Conservation (phyloP, 2,888 invertebrate genomes). For the Trachelus tabidus region DNA sequence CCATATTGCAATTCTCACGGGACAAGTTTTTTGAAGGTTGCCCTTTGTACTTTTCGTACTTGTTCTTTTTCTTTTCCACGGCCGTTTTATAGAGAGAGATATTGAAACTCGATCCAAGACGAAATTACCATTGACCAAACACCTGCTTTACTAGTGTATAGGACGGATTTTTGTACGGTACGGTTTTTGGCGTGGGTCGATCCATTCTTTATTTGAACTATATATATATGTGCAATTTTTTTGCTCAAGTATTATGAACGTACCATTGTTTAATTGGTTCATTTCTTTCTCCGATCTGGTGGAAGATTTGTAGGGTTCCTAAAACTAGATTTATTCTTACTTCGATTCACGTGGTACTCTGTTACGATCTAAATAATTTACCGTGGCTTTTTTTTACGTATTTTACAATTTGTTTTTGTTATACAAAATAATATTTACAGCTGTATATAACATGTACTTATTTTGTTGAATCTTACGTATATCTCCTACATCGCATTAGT, state of each 20-base stretch:
- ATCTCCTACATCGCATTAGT: background rate
- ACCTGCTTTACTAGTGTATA: background rate
- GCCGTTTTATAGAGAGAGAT: background rate
- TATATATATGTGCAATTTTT: background rate
- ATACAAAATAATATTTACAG: background rate
- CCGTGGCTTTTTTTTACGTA: background rate
- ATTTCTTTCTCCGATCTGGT: background rate
- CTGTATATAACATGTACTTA: background rate
- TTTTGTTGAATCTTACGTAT: background rate
- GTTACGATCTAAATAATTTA: background rate
- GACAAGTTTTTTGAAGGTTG: conserved; percentile 39
- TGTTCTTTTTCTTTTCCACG: background rate
- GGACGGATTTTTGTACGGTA: background rate
- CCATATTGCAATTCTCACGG: conserved; percentile 46
- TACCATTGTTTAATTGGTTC: background rate
- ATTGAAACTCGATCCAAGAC: conserved; percentile 1
- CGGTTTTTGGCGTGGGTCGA: background rate
- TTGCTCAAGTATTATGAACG: background rate
- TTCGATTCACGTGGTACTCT: background rate
- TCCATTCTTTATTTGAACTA: background rate
- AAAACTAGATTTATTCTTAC: background rate
- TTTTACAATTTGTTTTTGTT: background rate
- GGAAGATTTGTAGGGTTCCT: background rate
- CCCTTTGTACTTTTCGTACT: background rate
- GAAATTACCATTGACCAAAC: background rate